Evolutionary conservation across 1,140 invertebrate species (phyloP).

Genomic region (Drosophila bocki): DNA sequence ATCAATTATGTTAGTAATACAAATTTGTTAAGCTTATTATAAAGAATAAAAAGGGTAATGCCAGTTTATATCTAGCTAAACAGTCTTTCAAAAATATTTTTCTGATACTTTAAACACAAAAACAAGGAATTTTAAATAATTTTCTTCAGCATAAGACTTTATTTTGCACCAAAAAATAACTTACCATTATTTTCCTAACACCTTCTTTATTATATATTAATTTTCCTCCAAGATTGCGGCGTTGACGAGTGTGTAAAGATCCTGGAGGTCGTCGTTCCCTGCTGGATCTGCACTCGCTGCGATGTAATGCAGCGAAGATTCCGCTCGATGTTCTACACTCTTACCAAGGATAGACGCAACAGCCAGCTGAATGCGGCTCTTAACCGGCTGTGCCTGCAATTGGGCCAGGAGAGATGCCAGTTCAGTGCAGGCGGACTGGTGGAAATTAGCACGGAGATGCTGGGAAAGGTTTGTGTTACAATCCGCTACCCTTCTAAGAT

Average conservation of each 20-base stretch:
- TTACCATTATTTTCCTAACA: too few relatives aligned
- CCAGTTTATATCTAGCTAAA: too few relatives aligned
- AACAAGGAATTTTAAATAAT: too few relatives aligned
- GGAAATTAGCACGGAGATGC: slow-evolving; percentile 52
- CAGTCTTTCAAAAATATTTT: too few relatives aligned
- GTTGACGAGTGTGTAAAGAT: slow-evolving; percentile 48
- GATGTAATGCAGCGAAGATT: slow-evolving; percentile 41
- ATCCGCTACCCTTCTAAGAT: too few relatives aligned
- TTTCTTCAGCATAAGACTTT: too few relatives aligned
- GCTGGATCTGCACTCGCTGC: slow-evolving; percentile 54
- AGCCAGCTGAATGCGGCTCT: slow-evolving; percentile 46
- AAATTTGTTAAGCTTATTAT: background rate
- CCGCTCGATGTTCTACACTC: slow-evolving; percentile 31
- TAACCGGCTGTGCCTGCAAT: slow-evolving; percentile 30
- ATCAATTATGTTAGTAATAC: slow-evolving; percentile 25
- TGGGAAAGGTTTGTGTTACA: slow-evolving; percentile 47
- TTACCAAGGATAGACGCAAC: slow-evolving; percentile 43
- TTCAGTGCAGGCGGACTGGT: slow-evolving; percentile 62
- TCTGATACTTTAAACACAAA: too few relatives aligned
- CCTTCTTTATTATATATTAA: too few relatives aligned
- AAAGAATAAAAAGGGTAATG: too few relatives aligned
- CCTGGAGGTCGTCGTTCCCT: slow-evolving; percentile 40
- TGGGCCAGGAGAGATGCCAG: slow-evolving; percentile 54
- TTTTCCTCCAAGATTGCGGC: slow-evolving; percentile 34
- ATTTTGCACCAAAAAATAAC: too few relatives aligned